Conservation (phyloP, 2,113 vertebrate species). For the Syngnathus scovelli region DNA sequence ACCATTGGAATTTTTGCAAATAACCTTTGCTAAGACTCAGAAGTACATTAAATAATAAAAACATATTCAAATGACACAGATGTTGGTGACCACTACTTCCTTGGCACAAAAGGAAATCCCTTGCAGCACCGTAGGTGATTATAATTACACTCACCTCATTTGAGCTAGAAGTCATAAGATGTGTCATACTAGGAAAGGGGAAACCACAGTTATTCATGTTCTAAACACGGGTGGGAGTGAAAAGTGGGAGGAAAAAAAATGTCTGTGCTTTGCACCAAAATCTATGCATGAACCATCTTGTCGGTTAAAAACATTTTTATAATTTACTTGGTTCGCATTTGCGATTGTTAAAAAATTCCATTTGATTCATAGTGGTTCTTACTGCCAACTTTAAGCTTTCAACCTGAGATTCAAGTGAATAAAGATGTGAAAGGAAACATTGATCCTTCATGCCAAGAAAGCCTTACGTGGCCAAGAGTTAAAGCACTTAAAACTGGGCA, state of each 20-base stretch:
- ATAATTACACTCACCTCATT: conserved; percentile 38
- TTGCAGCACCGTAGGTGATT: conserved; percentile 53
- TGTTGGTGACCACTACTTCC: conserved; percentile 39
- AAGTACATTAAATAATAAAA: conserved; percentile 35
- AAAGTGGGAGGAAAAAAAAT: conserved; percentile 31
- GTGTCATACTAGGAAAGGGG: conserved; percentile 20
- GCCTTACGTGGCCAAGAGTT: conserved; percentile 13
- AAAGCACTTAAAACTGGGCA: conserved; percentile 42
- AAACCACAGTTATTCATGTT: conserved; percentile 47
- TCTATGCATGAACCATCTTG: neutral
- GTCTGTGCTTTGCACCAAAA: conserved; percentile 10
- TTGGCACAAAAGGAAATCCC: conserved; percentile 45
- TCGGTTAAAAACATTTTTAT: neutral
- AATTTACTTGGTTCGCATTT: neutral
- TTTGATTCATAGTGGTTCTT: conserved; percentile 47
- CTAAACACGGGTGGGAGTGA: conserved; percentile 29
- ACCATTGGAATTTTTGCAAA: conserved; percentile 23
- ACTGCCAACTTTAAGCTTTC: conserved; percentile 28
- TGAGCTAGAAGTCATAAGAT: conserved; percentile 29
- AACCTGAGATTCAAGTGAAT: conserved; percentile 54
- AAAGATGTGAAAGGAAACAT: conserved; percentile 30
- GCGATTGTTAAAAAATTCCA: conserved; percentile 40
- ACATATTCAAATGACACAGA: conserved; percentile 33
- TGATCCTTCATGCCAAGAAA: conserved; percentile 41
- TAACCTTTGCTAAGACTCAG: conserved; percentile 14